These are phyloP conservation scores for Chelon auratus DNA, from an alignment of 2,797 vertebrate species.

Conservation along the genomic window DNA sequence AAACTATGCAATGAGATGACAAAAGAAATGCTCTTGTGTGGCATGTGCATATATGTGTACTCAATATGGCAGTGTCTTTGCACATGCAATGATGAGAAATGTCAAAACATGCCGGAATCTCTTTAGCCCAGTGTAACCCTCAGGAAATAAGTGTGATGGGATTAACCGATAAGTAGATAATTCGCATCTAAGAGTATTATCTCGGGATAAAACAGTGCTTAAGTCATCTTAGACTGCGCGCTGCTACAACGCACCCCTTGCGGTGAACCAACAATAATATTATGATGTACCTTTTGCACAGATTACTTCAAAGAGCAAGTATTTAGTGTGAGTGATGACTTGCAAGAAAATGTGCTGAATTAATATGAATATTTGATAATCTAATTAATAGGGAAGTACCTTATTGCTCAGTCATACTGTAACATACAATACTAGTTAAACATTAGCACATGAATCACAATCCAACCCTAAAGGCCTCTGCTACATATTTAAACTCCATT, in stretches of 20 bases:
- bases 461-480: not conserved
- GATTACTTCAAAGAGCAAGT: constrained; percentile 27
- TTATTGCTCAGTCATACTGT: constrained; percentile 14
- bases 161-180: constrained; percentile 75
- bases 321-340: constrained; percentile 32
- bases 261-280: constrained; percentile 46
- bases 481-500: constrained; percentile 2
- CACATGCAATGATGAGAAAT: constrained; percentile 51
- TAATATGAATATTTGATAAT: constrained; percentile 50
- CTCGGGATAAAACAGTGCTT: constrained; percentile 64
- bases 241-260: constrained; percentile 36
- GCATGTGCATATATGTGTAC: constrained; percentile 10
- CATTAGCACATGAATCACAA: constrained; percentile 16
- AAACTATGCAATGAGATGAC: constrained; percentile 43
- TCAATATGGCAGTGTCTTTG: constrained; percentile 33
- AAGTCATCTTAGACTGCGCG: constrained; percentile 52
- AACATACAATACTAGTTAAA: constrained; percentile 11
- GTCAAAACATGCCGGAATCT: constrained; percentile 66
- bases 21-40: constrained; percentile 15
- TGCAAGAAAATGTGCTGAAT: constrained; percentile 33
- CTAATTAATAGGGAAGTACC: constrained; percentile 42
- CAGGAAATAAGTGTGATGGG: constrained; percentile 67
- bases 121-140: constrained; percentile 52
- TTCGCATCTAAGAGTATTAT: constrained; percentile 70
- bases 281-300: constrained; percentile 37